These are phyloP conservation scores for Mesorhabditis belari DNA, from an alignment of 2,888 invertebrate species.

Conservation along the genomic window DNA sequence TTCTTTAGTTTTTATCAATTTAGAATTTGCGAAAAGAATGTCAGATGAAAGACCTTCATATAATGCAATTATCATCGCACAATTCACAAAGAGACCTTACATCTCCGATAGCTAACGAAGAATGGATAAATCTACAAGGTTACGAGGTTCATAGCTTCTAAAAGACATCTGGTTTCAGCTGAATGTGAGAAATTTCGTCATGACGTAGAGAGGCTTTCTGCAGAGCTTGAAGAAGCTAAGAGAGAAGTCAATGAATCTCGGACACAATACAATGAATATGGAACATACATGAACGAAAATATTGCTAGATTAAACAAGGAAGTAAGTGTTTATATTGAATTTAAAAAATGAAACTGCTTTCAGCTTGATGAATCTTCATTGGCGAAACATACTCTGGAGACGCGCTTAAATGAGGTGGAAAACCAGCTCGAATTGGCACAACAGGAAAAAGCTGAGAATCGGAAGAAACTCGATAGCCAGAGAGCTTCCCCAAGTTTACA, in stretches of 20 bases:
- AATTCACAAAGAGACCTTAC: no score
- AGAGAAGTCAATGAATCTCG: background rate
- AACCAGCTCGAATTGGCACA: background rate
- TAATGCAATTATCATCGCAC: constrained; percentile 26
- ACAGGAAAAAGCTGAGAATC: background rate
- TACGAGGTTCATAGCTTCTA: no score
- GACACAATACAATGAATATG: background rate
- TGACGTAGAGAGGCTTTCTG: background rate
- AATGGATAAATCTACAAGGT: no score
- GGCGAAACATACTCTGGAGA: background rate
- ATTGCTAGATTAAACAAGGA: background rate
- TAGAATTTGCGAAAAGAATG: constrained; percentile 19
- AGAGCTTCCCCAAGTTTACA: background rate
- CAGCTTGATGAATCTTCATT: background rate
- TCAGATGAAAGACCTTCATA: constrained; percentile 35
- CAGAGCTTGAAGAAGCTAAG: background rate
- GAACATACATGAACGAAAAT: background rate
- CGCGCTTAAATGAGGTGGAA: background rate
- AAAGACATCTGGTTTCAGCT: no score
- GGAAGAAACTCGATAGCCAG: background rate
- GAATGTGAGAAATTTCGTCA: no score
- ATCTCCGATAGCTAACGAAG: no score
- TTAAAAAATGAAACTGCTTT: background rate
- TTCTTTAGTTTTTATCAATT: no score
- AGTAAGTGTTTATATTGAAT: background rate